Evolutionary conservation across 2,797 vertebrate species (phyloP), one percentile per base, ranked within the genome.

Genomic region (Cyclura pinguis): DNA sequence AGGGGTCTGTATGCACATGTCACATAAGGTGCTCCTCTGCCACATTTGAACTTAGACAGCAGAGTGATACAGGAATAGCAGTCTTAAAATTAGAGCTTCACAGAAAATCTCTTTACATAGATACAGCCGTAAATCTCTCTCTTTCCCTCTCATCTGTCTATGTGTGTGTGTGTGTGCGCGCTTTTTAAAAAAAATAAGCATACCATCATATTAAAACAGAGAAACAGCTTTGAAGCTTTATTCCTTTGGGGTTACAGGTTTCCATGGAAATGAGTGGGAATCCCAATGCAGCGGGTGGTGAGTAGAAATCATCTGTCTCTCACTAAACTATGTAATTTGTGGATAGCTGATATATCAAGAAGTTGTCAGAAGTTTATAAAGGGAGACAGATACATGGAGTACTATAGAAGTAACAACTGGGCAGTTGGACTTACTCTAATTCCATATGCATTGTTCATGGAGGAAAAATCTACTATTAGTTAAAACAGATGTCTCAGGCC

Each of bases 181-280:
- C 47, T 55, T 57, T 55, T 55, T 67, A 3, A 27, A 83, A 22
- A 64, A 38, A 38, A 92, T 90, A 55, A 42, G 50, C 38, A 59
- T 18, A 80, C 57, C 77, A 85, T 29, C 73, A 81, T 38, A 88
- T 64, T 92, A 74, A 92, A 92, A 90, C 1, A 87, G 1, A 86
- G 91, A 84, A 87, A 81, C 16, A 89, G 86, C 59, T 80, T 83
- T 78, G 24, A 35, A n/a, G 86, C 74, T 92, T 84, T 59, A 84
- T 86, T 86, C 57, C 59, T 94, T 59, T 57, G 76, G 64, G 87
- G 93, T 93, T 82, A 50, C 52, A 85, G 86, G 91, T 92, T 93
- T 95, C 93, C 89, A 93, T 92, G 93, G 95, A 95, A 95, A 95
- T 91, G 86, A 92, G 85, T 86, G 90, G 95, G 90, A 94, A 91